Evolutionary conservation across 2,113 vertebrate genomes (phyloP).

Genomic region (Panthera tigris): DNA sequence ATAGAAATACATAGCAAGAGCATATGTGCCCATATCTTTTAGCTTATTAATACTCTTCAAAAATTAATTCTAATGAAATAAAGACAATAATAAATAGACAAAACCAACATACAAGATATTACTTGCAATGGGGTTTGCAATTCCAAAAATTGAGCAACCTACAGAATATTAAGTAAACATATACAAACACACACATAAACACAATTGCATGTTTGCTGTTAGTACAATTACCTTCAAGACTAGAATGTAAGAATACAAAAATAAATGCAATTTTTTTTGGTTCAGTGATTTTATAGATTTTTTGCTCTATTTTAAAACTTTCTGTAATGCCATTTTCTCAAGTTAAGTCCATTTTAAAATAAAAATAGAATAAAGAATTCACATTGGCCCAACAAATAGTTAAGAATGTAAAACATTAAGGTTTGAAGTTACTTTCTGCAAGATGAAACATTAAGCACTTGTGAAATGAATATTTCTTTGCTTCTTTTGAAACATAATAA

Average conservation of each 20-base stretch:
- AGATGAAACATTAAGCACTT: constrained; percentile 24
- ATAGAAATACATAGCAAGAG: not conserved
- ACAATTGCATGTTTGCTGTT: not conserved
- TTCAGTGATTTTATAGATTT: not conserved
- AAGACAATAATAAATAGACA: not conserved
- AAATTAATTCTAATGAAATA: not conserved
- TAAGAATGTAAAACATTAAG: constrained; percentile 4
- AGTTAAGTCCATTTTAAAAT: not conserved
- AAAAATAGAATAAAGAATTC: constrained; percentile 5
- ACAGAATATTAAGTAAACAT: not conserved
- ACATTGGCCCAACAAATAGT: not conserved
- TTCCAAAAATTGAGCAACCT: not conserved
- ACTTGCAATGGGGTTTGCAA: not conserved
- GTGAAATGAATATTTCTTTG: not conserved
- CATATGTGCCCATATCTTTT: not conserved
- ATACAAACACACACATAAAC: not conserved
- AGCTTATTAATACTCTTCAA: not conserved
- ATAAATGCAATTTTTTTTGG: not conserved
- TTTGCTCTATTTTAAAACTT: not conserved
- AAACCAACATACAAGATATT: not conserved
- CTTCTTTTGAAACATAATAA: not conserved
- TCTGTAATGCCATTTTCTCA: not conserved
- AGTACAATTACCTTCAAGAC: not conserved
- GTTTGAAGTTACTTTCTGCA: not conserved
- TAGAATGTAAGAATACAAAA: not conserved